Base-by-base conservation (phyloP, 1,140 invertebrate genomes). In the Gerris buenoi region DNA sequence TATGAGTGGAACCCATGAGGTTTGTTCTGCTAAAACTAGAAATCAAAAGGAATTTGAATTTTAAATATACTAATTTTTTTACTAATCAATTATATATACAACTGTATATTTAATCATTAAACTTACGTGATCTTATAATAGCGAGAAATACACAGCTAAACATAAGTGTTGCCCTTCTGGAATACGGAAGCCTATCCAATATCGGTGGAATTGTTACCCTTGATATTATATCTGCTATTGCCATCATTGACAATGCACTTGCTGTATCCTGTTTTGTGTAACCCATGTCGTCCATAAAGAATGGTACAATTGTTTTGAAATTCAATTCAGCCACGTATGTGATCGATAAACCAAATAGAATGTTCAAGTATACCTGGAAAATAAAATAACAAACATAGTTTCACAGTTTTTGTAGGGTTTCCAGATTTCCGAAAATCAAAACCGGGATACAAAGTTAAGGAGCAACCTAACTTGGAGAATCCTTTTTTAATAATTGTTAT, bases 131-230 rank as follows among this genome's bases (percentile, higher is more conserved):
- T 76, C 88, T 79, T 25, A 84, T 84, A 46, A 84, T 80, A 27
- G 84, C 85, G 69, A 88, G 79, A 72, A 86, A 81, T 67, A 88
- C 80, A 14, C 84, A 81, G 23, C 83, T 85, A 15, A 85, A 71
- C 73, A 87, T 83, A 70, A 89, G 88, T 22, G 88, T 80, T 67
- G 81, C 82, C 70, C 86, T 83, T 76, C 87, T 87, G 29, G 82
- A 83, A 63, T 86, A 81, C 27, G 81, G 79, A 27, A 84, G 77
- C 60, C 81, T 80, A 73, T 88, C 87, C 70, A 86, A 87, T 62
- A 89, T 82, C 2, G 86, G 85, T 2, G 88, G 87, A 67, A 89
- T 73, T 25, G 65, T n/a, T 1, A 72, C 65, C 28, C 72, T 28
- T 14, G 70, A 70, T 2, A 27, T 26, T 18, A 73, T 68, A 64